phyloP scores from a whole-genome alignment of 2,113 vertebrate genomes.

The Vulpes lagopus region DNA sequence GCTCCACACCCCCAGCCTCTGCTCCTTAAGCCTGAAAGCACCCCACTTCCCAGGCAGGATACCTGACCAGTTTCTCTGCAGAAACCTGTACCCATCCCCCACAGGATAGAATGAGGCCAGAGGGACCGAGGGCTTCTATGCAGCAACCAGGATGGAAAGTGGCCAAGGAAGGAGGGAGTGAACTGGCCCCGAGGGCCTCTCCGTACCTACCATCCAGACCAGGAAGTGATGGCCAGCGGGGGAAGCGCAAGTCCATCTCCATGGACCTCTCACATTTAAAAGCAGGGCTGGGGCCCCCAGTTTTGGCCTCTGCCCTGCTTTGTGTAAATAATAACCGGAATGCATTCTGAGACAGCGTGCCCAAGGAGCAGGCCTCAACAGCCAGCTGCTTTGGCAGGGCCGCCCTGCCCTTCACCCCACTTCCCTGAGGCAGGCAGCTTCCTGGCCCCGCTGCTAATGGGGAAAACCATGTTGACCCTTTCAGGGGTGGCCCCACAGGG shows the following conservation, averaged over 20 bases:
- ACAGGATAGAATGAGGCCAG: background rate
- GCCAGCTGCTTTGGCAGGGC: background rate
- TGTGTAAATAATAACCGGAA: slow-evolving; percentile 61
- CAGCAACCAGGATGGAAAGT: background rate
- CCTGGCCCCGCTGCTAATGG: background rate
- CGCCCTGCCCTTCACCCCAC: background rate
- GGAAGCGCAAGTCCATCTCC: background rate
- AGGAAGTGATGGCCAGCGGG: background rate
- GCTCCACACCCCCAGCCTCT: background rate
- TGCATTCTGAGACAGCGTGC: rapidly evolving
- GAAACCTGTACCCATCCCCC: background rate
- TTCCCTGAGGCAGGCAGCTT: background rate
- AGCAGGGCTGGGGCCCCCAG: background rate
- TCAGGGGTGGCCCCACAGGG: background rate
- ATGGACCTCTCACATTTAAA: background rate
- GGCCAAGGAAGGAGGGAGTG: background rate
- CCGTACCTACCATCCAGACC: background rate
- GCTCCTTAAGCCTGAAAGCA: background rate
- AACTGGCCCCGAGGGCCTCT: rapidly evolving
- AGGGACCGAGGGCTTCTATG: background rate
- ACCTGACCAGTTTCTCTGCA: background rate
- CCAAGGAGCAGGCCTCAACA: background rate
- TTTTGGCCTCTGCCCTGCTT: background rate
- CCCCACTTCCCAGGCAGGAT: background rate
- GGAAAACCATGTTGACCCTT: background rate